These are phyloP conservation scores for Taeniopygia guttata DNA, from an alignment of 2,797 vertebrate species.

Conservation along the genomic window DNA sequence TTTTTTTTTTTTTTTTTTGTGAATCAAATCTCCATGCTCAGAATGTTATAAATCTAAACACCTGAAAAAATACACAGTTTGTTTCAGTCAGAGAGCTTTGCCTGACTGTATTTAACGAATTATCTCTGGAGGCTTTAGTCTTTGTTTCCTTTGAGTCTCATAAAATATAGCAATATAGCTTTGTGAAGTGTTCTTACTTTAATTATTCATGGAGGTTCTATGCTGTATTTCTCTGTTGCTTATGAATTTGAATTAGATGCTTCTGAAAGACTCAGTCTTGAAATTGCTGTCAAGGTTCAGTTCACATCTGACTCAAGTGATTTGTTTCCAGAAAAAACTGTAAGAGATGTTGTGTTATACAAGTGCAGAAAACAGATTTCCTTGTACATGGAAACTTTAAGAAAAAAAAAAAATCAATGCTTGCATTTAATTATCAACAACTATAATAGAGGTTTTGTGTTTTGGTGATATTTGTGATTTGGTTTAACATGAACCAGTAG, in stretches of 20 bases:
- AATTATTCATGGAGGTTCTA: neutral
- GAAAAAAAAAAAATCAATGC: too few species aligned
- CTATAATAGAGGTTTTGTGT: neutral
- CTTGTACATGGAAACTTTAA: neutral
- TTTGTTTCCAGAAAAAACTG: neutral
- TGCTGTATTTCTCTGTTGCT: neutral
- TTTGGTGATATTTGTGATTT: neutral
- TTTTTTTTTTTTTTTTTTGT: neutral
- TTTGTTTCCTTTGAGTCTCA: neutral
- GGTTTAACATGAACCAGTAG: neutral
- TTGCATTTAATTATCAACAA: neutral
- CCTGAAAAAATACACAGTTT: neutral
- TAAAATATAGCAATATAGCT: neutral
- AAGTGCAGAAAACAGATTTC: neutral
- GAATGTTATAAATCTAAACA: neutral
- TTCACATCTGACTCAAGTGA: neutral
- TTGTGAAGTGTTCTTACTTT: neutral
- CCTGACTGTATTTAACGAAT: neutral
- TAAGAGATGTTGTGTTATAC: neutral
- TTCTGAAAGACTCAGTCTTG: neutral
- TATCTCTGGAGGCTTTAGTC: neutral
- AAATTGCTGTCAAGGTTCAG: neutral
- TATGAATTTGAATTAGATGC: neutral
- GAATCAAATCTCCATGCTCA: neutral
- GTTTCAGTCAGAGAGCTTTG: neutral